Percentiles rank a stretch among this genome's conserved stretches.
phyloP scores from a whole-genome alignment of 2,797 vertebrate genomes.

The Alectoris magna region DNA sequence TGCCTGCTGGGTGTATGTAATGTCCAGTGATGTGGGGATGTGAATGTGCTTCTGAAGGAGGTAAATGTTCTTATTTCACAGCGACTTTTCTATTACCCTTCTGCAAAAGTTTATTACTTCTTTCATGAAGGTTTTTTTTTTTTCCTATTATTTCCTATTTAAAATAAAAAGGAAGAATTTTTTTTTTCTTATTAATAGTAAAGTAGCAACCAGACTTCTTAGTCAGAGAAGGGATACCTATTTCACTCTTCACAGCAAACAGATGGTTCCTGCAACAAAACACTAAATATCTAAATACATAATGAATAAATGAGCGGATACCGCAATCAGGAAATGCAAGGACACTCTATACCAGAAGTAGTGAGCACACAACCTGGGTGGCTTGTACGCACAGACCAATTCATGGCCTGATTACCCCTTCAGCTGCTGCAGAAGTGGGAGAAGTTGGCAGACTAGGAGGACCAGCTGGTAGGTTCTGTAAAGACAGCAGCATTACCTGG shows the following conservation, averaged over 20 bases:
- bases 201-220: not conserved
- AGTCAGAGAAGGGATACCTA: not conserved
- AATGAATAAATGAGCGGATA: not conserved
- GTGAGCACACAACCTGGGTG: accelerated
- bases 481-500: not conserved
- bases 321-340: not conserved
- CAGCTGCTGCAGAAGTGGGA: not conserved
- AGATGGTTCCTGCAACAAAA: not conserved
- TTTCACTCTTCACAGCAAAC: conserved; percentile 4
- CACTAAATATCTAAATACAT: not conserved
- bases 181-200: not conserved
- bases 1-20: not conserved
- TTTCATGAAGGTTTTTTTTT: not conserved
- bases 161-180: not conserved
- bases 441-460: not conserved
- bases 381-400: not conserved
- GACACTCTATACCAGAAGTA: not conserved
- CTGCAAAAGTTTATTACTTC: not conserved
- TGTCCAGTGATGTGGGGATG: not conserved
- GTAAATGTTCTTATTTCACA: not conserved
- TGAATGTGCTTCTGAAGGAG: not conserved
- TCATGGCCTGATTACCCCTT: not conserved
- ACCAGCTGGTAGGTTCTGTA: not conserved
- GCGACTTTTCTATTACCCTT: not conserved
- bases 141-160: not conserved